Conservation (phyloP, 2,888 invertebrate species). For the Clusia tigrina region DNA sequence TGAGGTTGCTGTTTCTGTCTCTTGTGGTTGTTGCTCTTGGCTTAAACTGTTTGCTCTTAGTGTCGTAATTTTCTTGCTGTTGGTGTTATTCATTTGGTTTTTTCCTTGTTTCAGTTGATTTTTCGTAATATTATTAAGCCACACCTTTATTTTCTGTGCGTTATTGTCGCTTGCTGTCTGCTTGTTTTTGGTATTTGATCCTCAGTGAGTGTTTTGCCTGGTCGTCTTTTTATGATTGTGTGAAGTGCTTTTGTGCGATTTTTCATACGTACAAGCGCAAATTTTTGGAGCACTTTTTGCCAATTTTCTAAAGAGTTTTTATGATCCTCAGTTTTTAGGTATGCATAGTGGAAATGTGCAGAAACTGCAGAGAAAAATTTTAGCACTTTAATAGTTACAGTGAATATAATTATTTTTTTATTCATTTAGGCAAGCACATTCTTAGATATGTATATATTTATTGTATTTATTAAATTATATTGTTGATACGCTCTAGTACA, state of each 20-base stretch:
- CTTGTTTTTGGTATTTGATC: conserved; percentile 22
- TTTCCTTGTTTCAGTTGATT: conserved; percentile 20
- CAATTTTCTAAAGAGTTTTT: background rate
- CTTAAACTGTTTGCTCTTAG: conserved; percentile 9
- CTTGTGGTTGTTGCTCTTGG: conserved; percentile 19
- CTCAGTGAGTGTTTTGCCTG: conserved; percentile 1
- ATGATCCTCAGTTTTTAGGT: too few relatives aligned
- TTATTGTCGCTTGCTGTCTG: conserved; percentile 40
- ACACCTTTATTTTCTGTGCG: conserved; percentile 51
- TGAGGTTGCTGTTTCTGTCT: conserved; percentile 13
- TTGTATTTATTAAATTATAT: background rate
- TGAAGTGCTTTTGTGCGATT: conserved; percentile 35
- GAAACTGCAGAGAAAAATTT: too few relatives aligned
- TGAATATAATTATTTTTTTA: background rate
- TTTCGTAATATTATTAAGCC: conserved; percentile 39
- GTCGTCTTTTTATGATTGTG: conserved; percentile 31
- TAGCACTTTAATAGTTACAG: too few relatives aligned
- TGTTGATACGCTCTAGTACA: too few relatives aligned
- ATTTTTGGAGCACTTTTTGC: conserved; percentile 8
- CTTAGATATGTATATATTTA: background rate
- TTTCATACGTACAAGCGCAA: background rate
- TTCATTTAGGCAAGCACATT: background rate
- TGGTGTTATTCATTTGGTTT: conserved; percentile 19
- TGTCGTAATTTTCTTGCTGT: too few relatives aligned
- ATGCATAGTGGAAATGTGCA: too few relatives aligned